phyloP scores from a whole-genome alignment of 92 coral and sea anemone genomes.

The Diadumene lineata region DNA sequence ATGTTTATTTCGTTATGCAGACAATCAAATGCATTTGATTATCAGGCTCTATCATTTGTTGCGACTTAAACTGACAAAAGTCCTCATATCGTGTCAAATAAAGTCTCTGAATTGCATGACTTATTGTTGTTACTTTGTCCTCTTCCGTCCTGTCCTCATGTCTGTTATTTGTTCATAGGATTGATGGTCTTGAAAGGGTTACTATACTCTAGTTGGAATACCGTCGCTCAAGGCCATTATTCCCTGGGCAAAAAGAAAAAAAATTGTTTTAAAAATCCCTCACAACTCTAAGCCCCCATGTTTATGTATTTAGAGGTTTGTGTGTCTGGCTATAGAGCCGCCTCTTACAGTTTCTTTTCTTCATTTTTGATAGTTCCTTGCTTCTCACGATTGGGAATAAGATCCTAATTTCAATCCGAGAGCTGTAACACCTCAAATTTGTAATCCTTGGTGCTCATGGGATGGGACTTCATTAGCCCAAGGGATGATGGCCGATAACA shows the following conservation, averaged over 20 bases:
- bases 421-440: not conserved
- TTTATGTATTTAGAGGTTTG: not conserved
- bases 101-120: not conserved
- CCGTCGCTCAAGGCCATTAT: constrained; percentile 41
- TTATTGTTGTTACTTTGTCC: not conserved
- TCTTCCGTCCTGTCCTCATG: not conserved
- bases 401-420: constrained; percentile 18
- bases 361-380: not conserved
- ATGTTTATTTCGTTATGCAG: not conserved
- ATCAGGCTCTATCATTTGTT: too few species aligned
- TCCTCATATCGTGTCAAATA: too few species aligned
- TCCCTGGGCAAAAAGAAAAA: too few species aligned
- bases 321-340: not conserved
- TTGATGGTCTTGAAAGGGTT: constrained; percentile 31
- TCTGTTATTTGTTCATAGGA: not conserved
- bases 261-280: too few species aligned
- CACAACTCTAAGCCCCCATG: not conserved
- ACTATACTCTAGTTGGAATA: constrained; percentile 27
- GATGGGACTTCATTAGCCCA: constrained; percentile 13
- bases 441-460: not conserved
- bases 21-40: not conserved
- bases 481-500: constrained; percentile 33
- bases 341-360: not conserved
- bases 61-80: too few species aligned
- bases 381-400: constrained; percentile 5